A percentile compares a stretch with the other conserved stretches of the same genome.
Evolutionary conservation across 2,797 vertebrate genomes (phyloP).

Genomic region (Sebastes itinus): DNA sequence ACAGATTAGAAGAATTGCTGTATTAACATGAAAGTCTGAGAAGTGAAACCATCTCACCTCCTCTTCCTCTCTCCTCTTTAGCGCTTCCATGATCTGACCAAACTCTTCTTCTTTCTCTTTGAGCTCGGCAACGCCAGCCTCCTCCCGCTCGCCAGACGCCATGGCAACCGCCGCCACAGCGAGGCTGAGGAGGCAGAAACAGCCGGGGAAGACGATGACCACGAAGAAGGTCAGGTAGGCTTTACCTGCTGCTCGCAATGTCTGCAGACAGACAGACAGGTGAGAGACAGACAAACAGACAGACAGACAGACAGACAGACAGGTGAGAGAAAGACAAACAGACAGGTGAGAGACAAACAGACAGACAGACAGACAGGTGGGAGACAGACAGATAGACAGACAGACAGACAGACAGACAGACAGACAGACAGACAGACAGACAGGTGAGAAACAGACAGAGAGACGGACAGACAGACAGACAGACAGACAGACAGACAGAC

Average conservation of each 20-base stretch:
- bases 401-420: not conserved
- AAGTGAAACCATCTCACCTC: not conserved
- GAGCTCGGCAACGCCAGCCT: conserved; percentile 80
- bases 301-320: not conserved
- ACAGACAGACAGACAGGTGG: not conserved
- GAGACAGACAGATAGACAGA: not conserved
- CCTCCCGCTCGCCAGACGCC: conserved; percentile 86
- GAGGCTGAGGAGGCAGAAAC: conserved; percentile 91
- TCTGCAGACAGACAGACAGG: conserved; percentile 72
- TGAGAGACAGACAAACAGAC: not conserved
- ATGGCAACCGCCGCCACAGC: conserved; percentile 89
- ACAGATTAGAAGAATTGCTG: not conserved
- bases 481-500: not conserved
- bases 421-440: not conserved
- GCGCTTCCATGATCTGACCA: conserved; percentile 83
- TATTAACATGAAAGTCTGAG: not conserved
- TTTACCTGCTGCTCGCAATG: conserved; percentile 85
- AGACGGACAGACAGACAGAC: not conserved
- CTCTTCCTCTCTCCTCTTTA: conserved; percentile 83
- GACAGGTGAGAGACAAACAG: too few species aligned
- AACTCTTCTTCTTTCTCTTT: conserved; percentile 89
- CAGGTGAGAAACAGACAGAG: not conserved
- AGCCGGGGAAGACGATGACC: conserved; percentile 88
- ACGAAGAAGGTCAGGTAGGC: conserved; percentile 87
- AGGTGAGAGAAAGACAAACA: too few species aligned